These are phyloP conservation scores for Pediacus dermestoides DNA, from an alignment of 2,888 invertebrate species.

Conservation along the genomic window DNA sequence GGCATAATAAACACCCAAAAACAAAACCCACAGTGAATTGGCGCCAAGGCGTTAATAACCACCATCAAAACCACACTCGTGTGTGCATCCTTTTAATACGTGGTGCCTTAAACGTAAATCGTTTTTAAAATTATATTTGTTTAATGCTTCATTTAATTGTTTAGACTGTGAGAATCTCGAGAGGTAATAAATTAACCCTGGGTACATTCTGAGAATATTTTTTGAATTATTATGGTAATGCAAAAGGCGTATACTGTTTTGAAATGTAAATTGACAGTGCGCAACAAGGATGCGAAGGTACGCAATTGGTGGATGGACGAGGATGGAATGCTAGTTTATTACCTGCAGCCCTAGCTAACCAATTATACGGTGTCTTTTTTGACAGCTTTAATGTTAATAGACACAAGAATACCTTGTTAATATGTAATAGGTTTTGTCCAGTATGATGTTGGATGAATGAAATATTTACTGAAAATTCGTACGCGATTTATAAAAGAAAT, in stretches of 20 bases:
- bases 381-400: conserved; percentile 52
- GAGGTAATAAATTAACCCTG: conserved; percentile 19
- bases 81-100: conserved; percentile 25
- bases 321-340: conserved; percentile 45
- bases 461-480: conserved; percentile 24
- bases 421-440: conserved; percentile 49
- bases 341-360: conserved; percentile 49
- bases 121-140: conserved; percentile 41
- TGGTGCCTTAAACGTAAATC: conserved; percentile 33
- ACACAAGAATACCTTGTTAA: conserved; percentile 51
- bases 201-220: conserved; percentile 43
- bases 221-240: conserved; percentile 52
- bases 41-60: conserved; percentile 38
- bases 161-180: conserved; percentile 37
- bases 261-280: conserved; percentile 50
- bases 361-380: conserved; percentile 52
- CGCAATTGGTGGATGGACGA: conserved; percentile 15
- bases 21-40: no score
- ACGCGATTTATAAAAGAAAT: conserved; percentile 11
- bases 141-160: conserved; percentile 32
- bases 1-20: no score
- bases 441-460: conserved; percentile 39
- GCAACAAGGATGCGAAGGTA: background rate
- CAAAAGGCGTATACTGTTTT: conserved; percentile 51
- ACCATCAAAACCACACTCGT: conserved; percentile 33